phyloP scores from a whole-genome alignment of 2,888 invertebrate genomes.

The Molorchus minor region DNA sequence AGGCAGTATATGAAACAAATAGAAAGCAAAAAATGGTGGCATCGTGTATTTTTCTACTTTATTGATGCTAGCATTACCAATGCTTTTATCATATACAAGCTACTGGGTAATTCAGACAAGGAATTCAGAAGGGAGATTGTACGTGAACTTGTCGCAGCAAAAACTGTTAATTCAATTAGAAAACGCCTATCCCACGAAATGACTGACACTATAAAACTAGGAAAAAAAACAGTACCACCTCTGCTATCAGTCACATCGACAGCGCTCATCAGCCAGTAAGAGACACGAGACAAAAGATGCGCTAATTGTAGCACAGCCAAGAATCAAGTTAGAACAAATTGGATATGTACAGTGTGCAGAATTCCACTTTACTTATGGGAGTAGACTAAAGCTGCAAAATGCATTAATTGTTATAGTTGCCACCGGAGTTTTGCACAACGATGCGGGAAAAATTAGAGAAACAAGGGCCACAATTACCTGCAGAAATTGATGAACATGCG shows the following conservation, averaged over 20 bases:
- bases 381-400: too few species aligned
- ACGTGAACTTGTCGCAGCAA: slow-evolving; percentile 6
- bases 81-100: slow-evolving; percentile 4
- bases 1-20: slow-evolving; percentile 9
- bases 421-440: too few species aligned
- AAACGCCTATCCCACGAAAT: neutral
- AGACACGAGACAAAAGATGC: neutral
- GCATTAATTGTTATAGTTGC: too few species aligned
- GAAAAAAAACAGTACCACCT: neutral
- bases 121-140: slow-evolving; percentile 8
- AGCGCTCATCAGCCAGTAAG: neutral
- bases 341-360: neutral
- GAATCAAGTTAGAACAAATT: neutral
- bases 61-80: slow-evolving; percentile 7
- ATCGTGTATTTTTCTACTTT: slow-evolving; percentile 4
- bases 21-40: slow-evolving; percentile 11
- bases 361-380: too few species aligned
- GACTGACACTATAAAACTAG: neutral
- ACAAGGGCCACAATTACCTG: too few species aligned
- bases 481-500: too few species aligned
- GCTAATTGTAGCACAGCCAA: neutral
- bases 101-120: slow-evolving; percentile 7
- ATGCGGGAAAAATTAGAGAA: too few species aligned
- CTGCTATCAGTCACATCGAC: neutral
- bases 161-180: neutral